Conservation (phyloP, 2,797 vertebrate genomes). For the Malacoctenus gilli region DNA sequence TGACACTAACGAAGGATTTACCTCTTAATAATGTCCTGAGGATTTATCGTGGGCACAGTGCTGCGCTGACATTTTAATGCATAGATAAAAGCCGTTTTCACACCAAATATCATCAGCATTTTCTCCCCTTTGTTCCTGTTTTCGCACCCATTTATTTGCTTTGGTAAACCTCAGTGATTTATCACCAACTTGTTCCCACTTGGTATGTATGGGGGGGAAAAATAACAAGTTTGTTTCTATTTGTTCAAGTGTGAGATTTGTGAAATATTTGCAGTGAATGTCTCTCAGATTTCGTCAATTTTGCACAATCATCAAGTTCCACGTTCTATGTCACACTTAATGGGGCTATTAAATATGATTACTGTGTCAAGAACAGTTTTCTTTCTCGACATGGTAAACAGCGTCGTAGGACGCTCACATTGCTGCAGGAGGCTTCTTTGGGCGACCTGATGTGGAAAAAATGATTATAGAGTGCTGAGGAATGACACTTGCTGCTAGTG, state of each 20-base stretch:
- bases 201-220: slow-evolving; percentile 10
- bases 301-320: slow-evolving; percentile 20
- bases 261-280: slow-evolving; percentile 30
- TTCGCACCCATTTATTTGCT: slow-evolving; percentile 55
- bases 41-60: slow-evolving; percentile 25
- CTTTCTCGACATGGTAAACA: slow-evolving; percentile 31
- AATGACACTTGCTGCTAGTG: slow-evolving; percentile 41
- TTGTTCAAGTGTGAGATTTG: slow-evolving; percentile 41
- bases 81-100: slow-evolving; percentile 55
- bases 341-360: slow-evolving; percentile 52
- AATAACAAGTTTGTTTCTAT: slow-evolving; percentile 38
- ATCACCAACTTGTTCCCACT: slow-evolving; percentile 38
- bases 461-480: slow-evolving; percentile 43
- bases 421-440: slow-evolving; percentile 39
- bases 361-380: slow-evolving; percentile 46
- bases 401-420: slow-evolving; percentile 34
- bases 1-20: slow-evolving; percentile 35
- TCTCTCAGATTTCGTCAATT: slow-evolving; percentile 43
- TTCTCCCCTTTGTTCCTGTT: slow-evolving; percentile 50
- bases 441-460: slow-evolving; percentile 54
- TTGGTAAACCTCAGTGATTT: slow-evolving; percentile 53
- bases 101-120: slow-evolving; percentile 65
- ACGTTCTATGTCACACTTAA: slow-evolving; percentile 16
- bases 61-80: slow-evolving; percentile 60
- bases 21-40: slow-evolving; percentile 35